These are phyloP conservation scores for Diplolepis rosae DNA, from an alignment of 2,888 invertebrate genomes.

Conservation along the genomic window DNA sequence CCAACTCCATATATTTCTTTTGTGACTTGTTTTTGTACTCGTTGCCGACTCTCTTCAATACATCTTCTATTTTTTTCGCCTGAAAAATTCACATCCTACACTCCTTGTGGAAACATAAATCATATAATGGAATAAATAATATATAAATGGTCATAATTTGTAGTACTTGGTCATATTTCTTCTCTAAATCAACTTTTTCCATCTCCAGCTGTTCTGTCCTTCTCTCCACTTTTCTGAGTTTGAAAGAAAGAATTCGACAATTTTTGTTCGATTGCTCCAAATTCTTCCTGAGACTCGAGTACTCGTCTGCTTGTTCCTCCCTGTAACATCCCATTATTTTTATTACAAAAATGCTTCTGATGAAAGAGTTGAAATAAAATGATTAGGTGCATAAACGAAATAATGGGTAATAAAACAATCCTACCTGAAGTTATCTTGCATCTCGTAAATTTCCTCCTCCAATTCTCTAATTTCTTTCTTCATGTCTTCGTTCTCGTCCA, in stretches of 20 bases:
- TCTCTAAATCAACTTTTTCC: slow-evolving; percentile 86
- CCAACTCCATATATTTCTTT: slow-evolving; percentile 83
- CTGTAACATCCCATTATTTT: slow-evolving; percentile 73
- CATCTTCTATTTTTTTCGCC: slow-evolving; percentile 77
- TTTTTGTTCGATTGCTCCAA: slow-evolving; percentile 98
- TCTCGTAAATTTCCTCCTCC: slow-evolving; percentile 98
- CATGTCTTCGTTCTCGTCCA: slow-evolving; percentile 97
- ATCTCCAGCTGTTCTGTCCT: slow-evolving; percentile 89
- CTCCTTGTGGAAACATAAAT: not conserved
- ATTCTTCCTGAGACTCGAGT: slow-evolving; percentile 94
- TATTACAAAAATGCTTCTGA: not conserved
- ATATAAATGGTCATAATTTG: slow-evolving; percentile 21
- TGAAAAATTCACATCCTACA: slow-evolving; percentile 39
- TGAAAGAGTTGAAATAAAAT: slow-evolving; percentile 31
- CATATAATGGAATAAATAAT: not conserved
- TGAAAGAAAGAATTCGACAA: slow-evolving; percentile 98
- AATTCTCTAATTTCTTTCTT: slow-evolving; percentile 94
- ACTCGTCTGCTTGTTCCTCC: slow-evolving; percentile 98
- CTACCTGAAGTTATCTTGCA: slow-evolving; percentile 95
- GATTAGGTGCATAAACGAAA: slow-evolving; percentile 12
- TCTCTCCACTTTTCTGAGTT: slow-evolving; percentile 95
- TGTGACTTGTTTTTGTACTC: slow-evolving; percentile 82
- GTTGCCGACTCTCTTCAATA: slow-evolving; percentile 80
- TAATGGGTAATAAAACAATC: slow-evolving; percentile 33
- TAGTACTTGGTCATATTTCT: slow-evolving; percentile 78